These are phyloP conservation scores for Moxostoma hubbsi DNA, from an alignment of 2,797 vertebrate genomes.

Conservation along the genomic window DNA sequence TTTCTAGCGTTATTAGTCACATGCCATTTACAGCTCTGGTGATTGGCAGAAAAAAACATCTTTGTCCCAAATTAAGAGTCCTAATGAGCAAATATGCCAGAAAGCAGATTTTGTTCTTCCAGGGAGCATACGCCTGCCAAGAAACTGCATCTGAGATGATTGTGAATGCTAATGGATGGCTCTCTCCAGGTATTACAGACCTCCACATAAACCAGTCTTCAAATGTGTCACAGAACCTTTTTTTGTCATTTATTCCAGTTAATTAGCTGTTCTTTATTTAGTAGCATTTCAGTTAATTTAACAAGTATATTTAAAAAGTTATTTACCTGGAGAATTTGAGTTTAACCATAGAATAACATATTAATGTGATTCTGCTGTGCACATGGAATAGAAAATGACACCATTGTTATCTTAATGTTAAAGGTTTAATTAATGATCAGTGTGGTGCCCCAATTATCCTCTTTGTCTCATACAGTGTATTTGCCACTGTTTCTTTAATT, in stretches of 20 bases:
- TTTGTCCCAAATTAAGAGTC: too few relatives aligned
- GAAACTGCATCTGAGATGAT: too few relatives aligned
- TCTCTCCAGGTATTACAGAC: too few relatives aligned
- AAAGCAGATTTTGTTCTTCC: too few relatives aligned
- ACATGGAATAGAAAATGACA: neutral
- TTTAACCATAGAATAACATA: neutral
- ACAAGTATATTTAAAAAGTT: neutral
- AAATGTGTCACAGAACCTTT: neutral
- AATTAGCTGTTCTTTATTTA: slow-evolving; percentile 13
- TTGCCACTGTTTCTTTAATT: neutral
- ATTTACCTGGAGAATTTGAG: neutral
- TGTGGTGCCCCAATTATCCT: slow-evolving; percentile 2
- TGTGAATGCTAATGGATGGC: too few relatives aligned
- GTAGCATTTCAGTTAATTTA: neutral
- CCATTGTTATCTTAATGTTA: neutral
- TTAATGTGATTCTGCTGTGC: neutral
- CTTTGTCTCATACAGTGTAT: neutral
- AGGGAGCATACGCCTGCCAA: too few relatives aligned
- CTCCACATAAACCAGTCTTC: too few relatives aligned
- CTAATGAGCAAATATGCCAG: too few relatives aligned
- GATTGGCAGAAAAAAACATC: too few relatives aligned
- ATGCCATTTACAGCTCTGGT: too few relatives aligned
- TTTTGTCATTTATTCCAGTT: neutral
- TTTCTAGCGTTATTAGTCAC: too few relatives aligned
- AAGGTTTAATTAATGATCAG: neutral